Conservation (phyloP, 2,888 invertebrate genomes). For the Euclidia mi region DNA sequence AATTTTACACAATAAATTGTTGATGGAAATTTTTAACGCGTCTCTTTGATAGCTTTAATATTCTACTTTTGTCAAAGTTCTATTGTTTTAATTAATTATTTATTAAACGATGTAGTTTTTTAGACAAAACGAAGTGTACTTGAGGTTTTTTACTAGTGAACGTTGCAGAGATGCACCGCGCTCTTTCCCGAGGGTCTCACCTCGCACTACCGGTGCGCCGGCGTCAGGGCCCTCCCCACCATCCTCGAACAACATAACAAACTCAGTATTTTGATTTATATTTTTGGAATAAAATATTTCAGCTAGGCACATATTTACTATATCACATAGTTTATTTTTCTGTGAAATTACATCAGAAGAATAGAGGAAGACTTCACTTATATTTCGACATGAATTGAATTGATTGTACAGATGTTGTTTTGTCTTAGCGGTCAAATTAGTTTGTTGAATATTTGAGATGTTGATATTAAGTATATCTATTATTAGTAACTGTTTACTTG, state of each 20-base stretch:
- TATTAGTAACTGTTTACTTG: constrained; percentile 61
- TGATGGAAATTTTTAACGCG: constrained; percentile 55
- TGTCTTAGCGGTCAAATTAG: constrained; percentile 57
- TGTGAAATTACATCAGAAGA: constrained; percentile 47
- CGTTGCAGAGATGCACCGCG: constrained; percentile 32
- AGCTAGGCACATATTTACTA: constrained; percentile 57
- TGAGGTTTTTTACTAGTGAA: constrained; percentile 66
- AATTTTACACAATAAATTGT: constrained; percentile 59
- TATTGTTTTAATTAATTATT: constrained; percentile 69
- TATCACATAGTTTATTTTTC: constrained; percentile 63
- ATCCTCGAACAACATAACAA: constrained; percentile 31
- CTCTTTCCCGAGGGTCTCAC: constrained; percentile 10
- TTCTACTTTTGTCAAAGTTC: constrained; percentile 80
- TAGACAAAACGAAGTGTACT: constrained; percentile 71
- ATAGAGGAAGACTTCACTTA: constrained; percentile 32
- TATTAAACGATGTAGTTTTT: constrained; percentile 65
- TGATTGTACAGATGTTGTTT: constrained; percentile 58
- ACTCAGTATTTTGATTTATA: constrained; percentile 58
- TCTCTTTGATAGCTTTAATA: constrained; percentile 64
- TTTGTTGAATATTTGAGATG: constrained; percentile 57
- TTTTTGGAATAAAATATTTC: constrained; percentile 69
- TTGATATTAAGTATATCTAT: constrained; percentile 54
- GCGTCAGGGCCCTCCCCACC: constrained; percentile 6
- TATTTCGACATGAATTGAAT: constrained; percentile 56
- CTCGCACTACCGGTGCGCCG: neutral